Evolutionary conservation across 2,888 invertebrate species (phyloP).

Genomic region (Drosophila anomelani): DNA sequence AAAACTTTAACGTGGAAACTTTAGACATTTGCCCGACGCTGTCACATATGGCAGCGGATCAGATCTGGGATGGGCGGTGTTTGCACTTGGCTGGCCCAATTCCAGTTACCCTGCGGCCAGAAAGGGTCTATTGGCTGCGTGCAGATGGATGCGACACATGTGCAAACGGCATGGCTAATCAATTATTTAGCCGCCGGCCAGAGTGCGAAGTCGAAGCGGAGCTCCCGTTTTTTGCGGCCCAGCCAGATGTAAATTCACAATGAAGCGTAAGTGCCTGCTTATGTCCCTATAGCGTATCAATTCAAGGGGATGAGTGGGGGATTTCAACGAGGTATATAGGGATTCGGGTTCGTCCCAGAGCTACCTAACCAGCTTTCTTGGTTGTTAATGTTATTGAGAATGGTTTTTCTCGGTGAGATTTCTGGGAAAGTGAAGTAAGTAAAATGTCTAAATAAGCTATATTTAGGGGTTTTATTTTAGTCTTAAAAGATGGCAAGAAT

Average conservation of each 20-base stretch:
- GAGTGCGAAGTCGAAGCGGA: constrained; percentile 2
- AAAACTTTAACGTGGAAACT: constrained; percentile 57
- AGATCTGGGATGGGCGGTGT: constrained; percentile 16
- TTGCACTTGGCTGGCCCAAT: constrained; percentile 50
- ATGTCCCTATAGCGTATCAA: constrained; percentile 15
- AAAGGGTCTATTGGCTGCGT: constrained; percentile 24
- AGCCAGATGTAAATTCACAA: constrained; percentile 33
- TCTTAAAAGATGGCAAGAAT: no score
- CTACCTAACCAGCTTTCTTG: background rate
- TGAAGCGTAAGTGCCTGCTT: constrained; percentile 29
- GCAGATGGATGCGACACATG: constrained; percentile 40
- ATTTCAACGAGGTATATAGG: background rate
- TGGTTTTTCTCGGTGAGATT: background rate
- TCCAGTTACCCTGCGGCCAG: constrained; percentile 37
- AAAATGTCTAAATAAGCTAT: background rate
- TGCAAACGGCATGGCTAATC: constrained; percentile 33
- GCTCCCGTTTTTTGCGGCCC: constrained; percentile 4
- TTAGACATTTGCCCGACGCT: constrained; percentile 50
- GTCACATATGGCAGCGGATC: constrained; percentile 49
- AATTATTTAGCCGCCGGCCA: constrained; percentile 36
- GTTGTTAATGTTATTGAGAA: background rate
- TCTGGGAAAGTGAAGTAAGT: background rate
- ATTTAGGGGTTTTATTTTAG: background rate
- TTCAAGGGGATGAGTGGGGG: background rate
- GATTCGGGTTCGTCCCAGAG: background rate